These are phyloP conservation scores for Dolichotis patagonum DNA, from an alignment of 2,113 vertebrate species.

Conservation along the genomic window DNA sequence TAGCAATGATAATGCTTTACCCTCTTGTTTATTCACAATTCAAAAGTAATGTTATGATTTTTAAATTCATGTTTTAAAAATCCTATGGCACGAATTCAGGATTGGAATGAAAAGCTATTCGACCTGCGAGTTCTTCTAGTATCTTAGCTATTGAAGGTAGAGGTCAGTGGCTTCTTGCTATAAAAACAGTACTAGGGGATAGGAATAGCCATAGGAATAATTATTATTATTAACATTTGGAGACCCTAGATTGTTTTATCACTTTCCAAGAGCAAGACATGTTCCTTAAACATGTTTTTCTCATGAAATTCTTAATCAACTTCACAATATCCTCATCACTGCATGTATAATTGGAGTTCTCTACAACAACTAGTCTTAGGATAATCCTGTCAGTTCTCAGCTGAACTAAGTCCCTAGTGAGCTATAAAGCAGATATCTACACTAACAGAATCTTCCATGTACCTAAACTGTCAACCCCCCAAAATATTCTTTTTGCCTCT, in stretches of 20 bases:
- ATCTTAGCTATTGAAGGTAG: background rate
- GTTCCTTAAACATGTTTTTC: background rate
- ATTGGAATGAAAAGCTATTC: background rate
- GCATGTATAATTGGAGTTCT: background rate
- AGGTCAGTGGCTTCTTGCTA: background rate
- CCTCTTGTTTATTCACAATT: slow-evolving; percentile 25
- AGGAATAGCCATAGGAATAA: background rate
- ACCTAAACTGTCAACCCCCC: background rate
- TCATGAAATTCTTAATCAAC: slow-evolving; percentile 1
- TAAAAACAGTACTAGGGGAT: background rate
- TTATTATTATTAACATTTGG: background rate
- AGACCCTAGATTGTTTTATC: background rate
- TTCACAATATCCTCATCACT: slow-evolving; percentile 20
- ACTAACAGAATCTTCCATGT: slow-evolving; percentile 1
- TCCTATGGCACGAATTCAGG: background rate
- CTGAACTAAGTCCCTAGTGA: slow-evolving; percentile 27
- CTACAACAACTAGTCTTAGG: background rate
- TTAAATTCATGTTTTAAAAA: slow-evolving; percentile 6
- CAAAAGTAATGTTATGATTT: slow-evolving; percentile 26
- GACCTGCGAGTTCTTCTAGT: background rate
- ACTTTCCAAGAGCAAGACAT: slow-evolving; percentile 10
- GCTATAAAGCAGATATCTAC: background rate
- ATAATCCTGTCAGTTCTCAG: background rate
- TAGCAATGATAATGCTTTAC: background rate
- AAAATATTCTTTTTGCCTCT: slow-evolving; percentile 11